Evolutionary conservation across 2,113 vertebrate species (phyloP), one percentile per base, ranked within the genome.

Genomic region (Riparia riparia): DNA sequence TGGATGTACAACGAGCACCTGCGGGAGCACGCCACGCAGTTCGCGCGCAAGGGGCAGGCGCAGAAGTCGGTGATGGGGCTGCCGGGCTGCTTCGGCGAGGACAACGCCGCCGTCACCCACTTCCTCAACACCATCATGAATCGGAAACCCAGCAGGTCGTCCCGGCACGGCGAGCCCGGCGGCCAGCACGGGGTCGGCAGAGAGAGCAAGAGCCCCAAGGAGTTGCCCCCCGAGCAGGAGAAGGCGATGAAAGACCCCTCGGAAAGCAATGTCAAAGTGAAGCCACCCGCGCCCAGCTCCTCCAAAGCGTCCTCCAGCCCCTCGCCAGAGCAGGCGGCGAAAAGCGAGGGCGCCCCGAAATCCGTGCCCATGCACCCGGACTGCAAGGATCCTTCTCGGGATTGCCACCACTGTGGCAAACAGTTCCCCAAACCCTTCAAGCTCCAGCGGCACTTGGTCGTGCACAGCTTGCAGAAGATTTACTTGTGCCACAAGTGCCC

Each of bases 1-100:
- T 99, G 99, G 99, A 99, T 99, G 99, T 99, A 99, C 97, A 99
- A 99, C 1, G 99, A 99, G 90, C 99, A 99, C 85, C 97, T 99
- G 22, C 97, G 99, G 29, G 99, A 99, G 22, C 99, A 99, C 2
- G 99, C 99, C 65, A 98, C 98, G 2, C 99, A 99, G 93, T 99
- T 99, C 3, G 99, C 99, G 19, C 98, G 99, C 68, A 98, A 98
- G 74, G 99, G 99, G n/a, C 99, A 99, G 90, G 98, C 97, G 1
- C 99, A 98, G 93, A 98, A 98, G 63, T 98, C 98, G 0, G 98
- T 98, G 78, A 97, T 98, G 91, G 98, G 98, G 5, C 97, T 99
- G 95, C 96, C 99, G 0, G 96, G 98, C 29, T 98, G 98, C 89
- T 98, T 99, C 17, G 95, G 98, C 25, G 98, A 99, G 71, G 98